Base-by-base conservation (phyloP, 2,797 vertebrate species). In the Cossypha heuglini region DNA sequence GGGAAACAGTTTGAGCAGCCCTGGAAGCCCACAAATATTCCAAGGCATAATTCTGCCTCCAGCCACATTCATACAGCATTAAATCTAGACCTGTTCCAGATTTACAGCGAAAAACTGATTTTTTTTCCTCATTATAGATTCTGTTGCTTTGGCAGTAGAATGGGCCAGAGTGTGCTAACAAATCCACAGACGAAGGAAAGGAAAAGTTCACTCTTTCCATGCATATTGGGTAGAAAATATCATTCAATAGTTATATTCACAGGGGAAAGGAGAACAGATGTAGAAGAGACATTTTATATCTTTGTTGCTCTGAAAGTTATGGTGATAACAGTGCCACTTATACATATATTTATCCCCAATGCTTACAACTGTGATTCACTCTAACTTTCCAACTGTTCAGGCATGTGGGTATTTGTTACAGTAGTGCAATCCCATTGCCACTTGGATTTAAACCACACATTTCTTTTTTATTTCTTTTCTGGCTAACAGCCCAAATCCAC, bases 391-490 rank as follows among this genome's bases (percentile, higher is more conserved):
- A 96, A 95, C 87, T 93, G 84, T 94, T 97, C 80, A 86, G 69
- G 54, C 77, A 54, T 91, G 85, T 73, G 88, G 75, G 68, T 93
- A 89, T 97, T 96, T 62, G 66, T 97, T 96, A 97, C 84, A 93
- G 76, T 62, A 90, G 76, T 71, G 71, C 35, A 95, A 89, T 57
- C 54, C 71, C 76, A 49, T 45, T 88, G 64, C 74, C 37, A 20
- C 89, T 97, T 38, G 37, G 62, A 94, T 96, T 95, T 94, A 97
- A 97, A 95, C 52, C 43, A 46, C 88, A 91, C 54, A 24, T 96
- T 95, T 93, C 69, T 96, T 96, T 97, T 89, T 91, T 88, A 91
- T 97, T 97, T 96, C 80, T 96, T 97, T 96, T 95, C 95, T 97
- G 96, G 97, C 96, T 94, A 97, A 93, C 33, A 77, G 59, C 96